phyloP scores from a whole-genome alignment of 2,113 vertebrate genomes.

The Diadophis punctatus region DNA sequence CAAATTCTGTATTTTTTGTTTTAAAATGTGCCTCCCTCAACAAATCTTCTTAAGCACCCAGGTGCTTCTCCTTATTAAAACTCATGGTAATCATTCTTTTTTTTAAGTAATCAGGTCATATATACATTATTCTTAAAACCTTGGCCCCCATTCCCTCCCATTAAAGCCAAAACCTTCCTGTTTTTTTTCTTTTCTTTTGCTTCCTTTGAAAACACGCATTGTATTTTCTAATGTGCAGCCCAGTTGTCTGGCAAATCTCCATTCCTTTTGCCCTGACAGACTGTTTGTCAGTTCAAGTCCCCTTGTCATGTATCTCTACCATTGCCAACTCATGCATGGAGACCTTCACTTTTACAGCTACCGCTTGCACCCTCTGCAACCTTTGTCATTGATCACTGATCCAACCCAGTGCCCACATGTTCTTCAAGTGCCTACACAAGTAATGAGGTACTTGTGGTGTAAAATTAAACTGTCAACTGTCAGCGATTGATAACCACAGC shows the following conservation, averaged over 20 bases:
- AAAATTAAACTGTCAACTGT: slow-evolving; percentile 99
- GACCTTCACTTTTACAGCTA: slow-evolving; percentile 91
- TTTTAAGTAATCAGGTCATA: slow-evolving; percentile 73
- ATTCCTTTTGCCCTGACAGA: slow-evolving; percentile 89
- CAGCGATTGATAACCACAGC: slow-evolving; percentile 97
- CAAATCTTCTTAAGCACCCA: slow-evolving; percentile 58
- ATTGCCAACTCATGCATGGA: slow-evolving; percentile 87
- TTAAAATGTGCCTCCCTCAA: not conserved
- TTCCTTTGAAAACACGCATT: slow-evolving; percentile 64
- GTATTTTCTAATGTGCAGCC: slow-evolving; percentile 77
- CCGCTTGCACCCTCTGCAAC: slow-evolving; percentile 83
- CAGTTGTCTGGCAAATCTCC: slow-evolving; percentile 77
- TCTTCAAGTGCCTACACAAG: slow-evolving; percentile 90
- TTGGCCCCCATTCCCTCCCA: slow-evolving; percentile 39
- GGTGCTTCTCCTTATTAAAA: slow-evolving; percentile 57
- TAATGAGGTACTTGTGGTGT: slow-evolving; percentile 98
- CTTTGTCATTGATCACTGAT: slow-evolving; percentile 99
- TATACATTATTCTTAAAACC: slow-evolving; percentile 70
- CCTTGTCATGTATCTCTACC: slow-evolving; percentile 86
- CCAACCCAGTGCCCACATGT: slow-evolving; percentile 97
- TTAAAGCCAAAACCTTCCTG: slow-evolving; percentile 45
- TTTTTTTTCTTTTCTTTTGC: slow-evolving; percentile 27
- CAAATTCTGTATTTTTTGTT: not conserved
- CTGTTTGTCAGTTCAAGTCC: slow-evolving; percentile 92
- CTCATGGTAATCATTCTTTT: slow-evolving; percentile 61